Evolutionary conservation across 2,113 vertebrate species (phyloP).

Genomic region (Erythrocercus mccallii): DNA sequence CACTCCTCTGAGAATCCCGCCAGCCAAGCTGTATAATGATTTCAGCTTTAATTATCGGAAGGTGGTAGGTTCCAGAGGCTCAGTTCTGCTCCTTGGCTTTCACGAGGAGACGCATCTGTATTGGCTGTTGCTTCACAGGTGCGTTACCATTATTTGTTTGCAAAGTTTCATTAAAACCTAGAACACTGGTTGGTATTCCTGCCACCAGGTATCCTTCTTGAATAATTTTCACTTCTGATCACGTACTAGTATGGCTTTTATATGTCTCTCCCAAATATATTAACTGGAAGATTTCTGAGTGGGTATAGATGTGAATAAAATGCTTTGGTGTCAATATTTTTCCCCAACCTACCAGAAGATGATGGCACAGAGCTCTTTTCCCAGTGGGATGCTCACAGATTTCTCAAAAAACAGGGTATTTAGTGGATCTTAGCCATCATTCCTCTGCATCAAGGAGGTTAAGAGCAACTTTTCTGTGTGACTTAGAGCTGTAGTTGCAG

Average conservation of each 20-base stretch:
- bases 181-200: not conserved
- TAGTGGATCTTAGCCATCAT: not conserved
- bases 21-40: not conserved
- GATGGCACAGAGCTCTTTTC: not conserved
- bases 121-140: not conserved
- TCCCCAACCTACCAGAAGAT: not conserved
- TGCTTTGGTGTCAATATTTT: not conserved
- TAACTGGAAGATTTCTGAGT: not conserved
- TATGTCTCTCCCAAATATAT: not conserved
- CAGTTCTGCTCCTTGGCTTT: not conserved
- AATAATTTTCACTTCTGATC: not conserved
- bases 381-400: not conserved
- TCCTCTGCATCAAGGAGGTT: not conserved
- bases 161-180: not conserved
- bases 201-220: not conserved
- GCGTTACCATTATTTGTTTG: not conserved
- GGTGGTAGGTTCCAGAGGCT: not conserved
- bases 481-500: not conserved
- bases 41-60: not conserved
- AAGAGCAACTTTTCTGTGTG: not conserved
- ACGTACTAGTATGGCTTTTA: not conserved
- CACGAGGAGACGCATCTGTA: rapidly evolving
- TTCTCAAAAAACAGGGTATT: not conserved
- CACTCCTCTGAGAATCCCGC: not conserved
- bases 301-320: not conserved